Evolutionary conservation across 2,797 vertebrate genomes (phyloP).

Genomic region (Echiichthys vipera): DNA sequence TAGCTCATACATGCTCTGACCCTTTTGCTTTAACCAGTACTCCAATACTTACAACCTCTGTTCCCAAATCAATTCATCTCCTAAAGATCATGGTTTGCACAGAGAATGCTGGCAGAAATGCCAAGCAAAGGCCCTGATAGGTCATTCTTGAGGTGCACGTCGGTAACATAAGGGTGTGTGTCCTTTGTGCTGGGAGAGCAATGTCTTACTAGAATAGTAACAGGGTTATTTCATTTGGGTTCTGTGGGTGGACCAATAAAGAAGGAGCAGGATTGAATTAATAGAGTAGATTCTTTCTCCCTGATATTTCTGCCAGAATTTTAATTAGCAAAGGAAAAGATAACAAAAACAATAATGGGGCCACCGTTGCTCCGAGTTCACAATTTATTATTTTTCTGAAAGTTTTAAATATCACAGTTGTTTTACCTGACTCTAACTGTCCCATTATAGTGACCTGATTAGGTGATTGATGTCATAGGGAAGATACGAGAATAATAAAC

Average conservation of each 20-base stretch:
- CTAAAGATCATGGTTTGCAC: conserved; percentile 1
- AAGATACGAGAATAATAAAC: no score
- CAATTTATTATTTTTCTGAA: conserved; percentile 34
- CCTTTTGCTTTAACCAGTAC: conserved; percentile 2
- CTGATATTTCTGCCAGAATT: conserved; percentile 63
- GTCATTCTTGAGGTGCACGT: conserved; percentile 38
- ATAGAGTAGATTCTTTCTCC: conserved; percentile 67
- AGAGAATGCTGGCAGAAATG: conserved; percentile 25
- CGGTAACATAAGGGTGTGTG: conserved; percentile 49
- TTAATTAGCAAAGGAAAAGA: conserved; percentile 65
- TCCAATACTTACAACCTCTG: background rate
- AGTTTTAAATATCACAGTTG: conserved; percentile 24
- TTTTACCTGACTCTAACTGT: conserved; percentile 9
- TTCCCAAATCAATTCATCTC: conserved; percentile 15
- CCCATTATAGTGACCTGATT: conserved; percentile 30
- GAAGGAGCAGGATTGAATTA: conserved; percentile 73
- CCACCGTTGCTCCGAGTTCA: conserved; percentile 23
- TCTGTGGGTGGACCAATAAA: conserved; percentile 76
- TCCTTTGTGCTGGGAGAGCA: conserved; percentile 64
- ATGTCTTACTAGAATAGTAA: conserved; percentile 76
- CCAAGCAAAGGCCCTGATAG: conserved; percentile 21
- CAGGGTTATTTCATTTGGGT: conserved; percentile 81
- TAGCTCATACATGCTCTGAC: background rate
- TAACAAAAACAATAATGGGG: conserved; percentile 44
- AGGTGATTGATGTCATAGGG: conserved; percentile 1